A percentile compares a stretch with the other conserved stretches of the same genome.
phyloP scores from a whole-genome alignment of 2,888 invertebrate species.

The Orchestes rusci region DNA sequence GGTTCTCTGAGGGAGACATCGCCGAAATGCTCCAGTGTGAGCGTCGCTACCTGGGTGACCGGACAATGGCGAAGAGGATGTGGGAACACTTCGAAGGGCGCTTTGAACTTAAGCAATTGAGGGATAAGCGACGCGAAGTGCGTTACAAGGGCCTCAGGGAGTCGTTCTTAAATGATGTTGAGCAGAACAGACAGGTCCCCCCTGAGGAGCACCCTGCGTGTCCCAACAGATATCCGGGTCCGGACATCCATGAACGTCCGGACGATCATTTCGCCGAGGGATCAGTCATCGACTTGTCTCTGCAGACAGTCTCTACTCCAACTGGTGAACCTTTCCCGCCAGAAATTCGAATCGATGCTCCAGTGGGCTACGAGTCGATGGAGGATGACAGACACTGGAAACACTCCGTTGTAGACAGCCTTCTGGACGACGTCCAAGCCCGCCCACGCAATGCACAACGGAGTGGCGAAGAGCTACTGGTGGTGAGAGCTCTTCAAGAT shows the following conservation, averaged over 20 bases:
- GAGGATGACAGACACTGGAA: slow-evolving; percentile 1
- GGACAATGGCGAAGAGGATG: slow-evolving; percentile 5
- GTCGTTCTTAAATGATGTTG: neutral
- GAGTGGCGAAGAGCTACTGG: neutral
- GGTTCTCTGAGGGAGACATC: neutral
- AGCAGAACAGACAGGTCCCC: neutral
- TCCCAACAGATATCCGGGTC: too few relatives aligned
- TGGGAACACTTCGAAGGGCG: neutral
- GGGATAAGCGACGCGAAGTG: neutral
- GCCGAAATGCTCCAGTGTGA: slow-evolving; percentile 1
- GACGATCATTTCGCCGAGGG: too few relatives aligned
- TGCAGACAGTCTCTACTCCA: too few relatives aligned
- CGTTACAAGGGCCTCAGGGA: neutral
- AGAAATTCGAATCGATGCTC: neutral
- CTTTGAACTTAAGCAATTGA: neutral
- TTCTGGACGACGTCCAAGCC: neutral
- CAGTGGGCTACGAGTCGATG: neutral
- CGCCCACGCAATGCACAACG: neutral
- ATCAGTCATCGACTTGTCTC: too few relatives aligned
- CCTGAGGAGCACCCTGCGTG: neutral
- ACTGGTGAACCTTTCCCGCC: too few relatives aligned
- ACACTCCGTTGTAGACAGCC: neutral
- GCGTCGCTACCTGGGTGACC: neutral
- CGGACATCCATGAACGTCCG: too few relatives aligned
- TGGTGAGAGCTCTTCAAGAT: neutral